A percentile compares a stretch with the other conserved stretches of the same genome.
These are phyloP conservation scores for Aphidoletes aphidimyza DNA, from an alignment of 2,888 invertebrate genomes.

Conservation along the genomic window DNA sequence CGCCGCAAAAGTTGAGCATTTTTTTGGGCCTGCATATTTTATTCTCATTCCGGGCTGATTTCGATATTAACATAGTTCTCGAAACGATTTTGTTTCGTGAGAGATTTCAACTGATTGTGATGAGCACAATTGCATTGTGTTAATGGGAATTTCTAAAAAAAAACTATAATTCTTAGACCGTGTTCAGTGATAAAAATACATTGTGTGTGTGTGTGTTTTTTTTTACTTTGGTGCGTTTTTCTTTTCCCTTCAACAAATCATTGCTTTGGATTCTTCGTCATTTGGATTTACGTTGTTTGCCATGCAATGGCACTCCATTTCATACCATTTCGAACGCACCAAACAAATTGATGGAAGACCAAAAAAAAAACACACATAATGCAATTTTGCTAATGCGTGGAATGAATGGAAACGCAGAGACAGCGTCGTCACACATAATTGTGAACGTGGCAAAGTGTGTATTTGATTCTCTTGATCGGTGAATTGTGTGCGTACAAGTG, in stretches of 20 bases:
- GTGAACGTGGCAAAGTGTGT: not conserved
- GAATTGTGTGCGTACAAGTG: not conserved
- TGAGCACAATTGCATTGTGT: not conserved
- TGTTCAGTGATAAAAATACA: constrained; percentile 15
- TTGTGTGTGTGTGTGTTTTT: too few relatives aligned
- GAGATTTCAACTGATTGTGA: not conserved
- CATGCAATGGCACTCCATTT: too few relatives aligned
- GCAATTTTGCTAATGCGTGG: not conserved
- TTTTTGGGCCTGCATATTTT: too few relatives aligned
- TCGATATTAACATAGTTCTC: not conserved
- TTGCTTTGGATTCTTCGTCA: not conserved
- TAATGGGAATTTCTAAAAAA: not conserved
- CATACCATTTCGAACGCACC: not conserved
- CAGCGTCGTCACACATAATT: not conserved
- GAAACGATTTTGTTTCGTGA: not conserved
- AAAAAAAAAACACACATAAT: too few relatives aligned
- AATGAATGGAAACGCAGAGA: not conserved
- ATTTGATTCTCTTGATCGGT: not conserved
- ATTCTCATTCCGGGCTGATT: too few relatives aligned
- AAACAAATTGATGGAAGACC: not conserved
- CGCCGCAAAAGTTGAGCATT: too few relatives aligned
- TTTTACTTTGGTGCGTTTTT: too few relatives aligned
- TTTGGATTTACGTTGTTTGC: not conserved
- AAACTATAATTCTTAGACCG: not conserved
- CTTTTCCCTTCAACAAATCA: not conserved